phyloP scores from a whole-genome alignment of 2,888 invertebrate species.

The Trissonchulus latispiculum region DNA sequence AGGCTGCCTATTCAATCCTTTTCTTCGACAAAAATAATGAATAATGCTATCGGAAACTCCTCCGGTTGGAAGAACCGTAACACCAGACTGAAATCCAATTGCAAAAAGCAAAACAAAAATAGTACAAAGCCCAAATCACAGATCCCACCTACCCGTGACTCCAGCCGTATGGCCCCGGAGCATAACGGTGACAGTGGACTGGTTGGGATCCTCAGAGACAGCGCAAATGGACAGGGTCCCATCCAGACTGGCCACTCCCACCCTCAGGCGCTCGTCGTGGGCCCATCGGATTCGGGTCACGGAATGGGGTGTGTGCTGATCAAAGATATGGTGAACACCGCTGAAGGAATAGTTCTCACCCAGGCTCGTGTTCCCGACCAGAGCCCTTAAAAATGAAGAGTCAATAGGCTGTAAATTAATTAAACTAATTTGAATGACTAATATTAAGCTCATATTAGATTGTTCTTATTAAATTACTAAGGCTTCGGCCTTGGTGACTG shows the following conservation, averaged over 20 bases:
- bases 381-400: constrained; percentile 48
- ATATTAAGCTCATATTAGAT: too few relatives aligned
- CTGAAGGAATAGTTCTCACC: constrained; percentile 75
- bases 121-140: too few relatives aligned
- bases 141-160: constrained; percentile 61
- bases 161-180: constrained; percentile 65
- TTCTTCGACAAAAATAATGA: too few relatives aligned
- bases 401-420: too few relatives aligned
- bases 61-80: too few relatives aligned
- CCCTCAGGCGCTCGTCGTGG: constrained; percentile 66
- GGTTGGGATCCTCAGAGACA: constrained; percentile 45
- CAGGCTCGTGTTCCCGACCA: constrained; percentile 57
- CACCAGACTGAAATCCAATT: too few relatives aligned
- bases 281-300: constrained; percentile 53
- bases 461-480: too few relatives aligned
- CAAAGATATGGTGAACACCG: constrained; percentile 77
- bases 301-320: constrained; percentile 54
- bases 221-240: constrained; percentile 66
- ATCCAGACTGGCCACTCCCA: constrained; percentile 69
- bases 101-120: too few relatives aligned
- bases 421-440: too few relatives aligned
- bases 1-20: too few relatives aligned
- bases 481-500: too few relatives aligned
- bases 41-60: too few relatives aligned
- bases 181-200: constrained; percentile 59